Conservation (phyloP, 2,113 vertebrate species). For the Percina caprodes region DNA sequence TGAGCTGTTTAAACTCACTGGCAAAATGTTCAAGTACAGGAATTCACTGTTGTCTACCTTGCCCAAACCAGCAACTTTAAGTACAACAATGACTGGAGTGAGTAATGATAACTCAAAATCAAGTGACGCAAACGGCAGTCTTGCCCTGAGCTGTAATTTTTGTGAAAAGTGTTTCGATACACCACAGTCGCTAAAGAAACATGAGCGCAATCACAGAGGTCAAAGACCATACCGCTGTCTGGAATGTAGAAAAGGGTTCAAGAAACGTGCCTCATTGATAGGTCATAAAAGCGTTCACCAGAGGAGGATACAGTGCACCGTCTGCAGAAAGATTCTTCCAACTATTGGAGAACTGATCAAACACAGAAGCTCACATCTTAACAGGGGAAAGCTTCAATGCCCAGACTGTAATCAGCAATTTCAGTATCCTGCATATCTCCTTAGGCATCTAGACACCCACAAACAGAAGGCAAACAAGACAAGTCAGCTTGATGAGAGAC, state of each 20-base stretch:
- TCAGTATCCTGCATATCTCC: slow-evolving; percentile 74
- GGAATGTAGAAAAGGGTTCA: slow-evolving; percentile 81
- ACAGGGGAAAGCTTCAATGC: slow-evolving; percentile 80
- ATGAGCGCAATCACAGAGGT: slow-evolving; percentile 74
- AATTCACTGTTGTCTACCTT: slow-evolving; percentile 41
- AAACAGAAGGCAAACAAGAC: slow-evolving; percentile 37
- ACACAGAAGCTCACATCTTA: slow-evolving; percentile 77
- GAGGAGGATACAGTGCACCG: slow-evolving; percentile 82
- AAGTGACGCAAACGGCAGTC: not conserved
- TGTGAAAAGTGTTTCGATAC: slow-evolving; percentile 75
- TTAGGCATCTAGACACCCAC: slow-evolving; percentile 76
- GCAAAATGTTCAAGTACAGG: slow-evolving; percentile 60
- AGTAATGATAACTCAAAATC: not conserved
- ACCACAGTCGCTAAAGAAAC: slow-evolving; percentile 60
- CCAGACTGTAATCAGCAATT: slow-evolving; percentile 80
- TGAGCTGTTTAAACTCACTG: slow-evolving; percentile 68
- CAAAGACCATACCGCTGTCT: slow-evolving; percentile 81
- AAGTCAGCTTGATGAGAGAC: slow-evolving; percentile 8
- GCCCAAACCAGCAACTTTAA: slow-evolving; percentile 8
- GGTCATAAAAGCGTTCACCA: slow-evolving; percentile 79
- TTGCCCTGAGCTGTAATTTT: slow-evolving; percentile 66
- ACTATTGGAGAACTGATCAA: slow-evolving; percentile 80
- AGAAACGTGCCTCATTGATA: slow-evolving; percentile 67
- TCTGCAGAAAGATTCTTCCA: slow-evolving; percentile 80
- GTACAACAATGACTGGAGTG: slow-evolving; percentile 22